These are phyloP conservation scores for Corvus hawaiiensis DNA, from an alignment of 2,113 vertebrate species.

Conservation along the genomic window DNA sequence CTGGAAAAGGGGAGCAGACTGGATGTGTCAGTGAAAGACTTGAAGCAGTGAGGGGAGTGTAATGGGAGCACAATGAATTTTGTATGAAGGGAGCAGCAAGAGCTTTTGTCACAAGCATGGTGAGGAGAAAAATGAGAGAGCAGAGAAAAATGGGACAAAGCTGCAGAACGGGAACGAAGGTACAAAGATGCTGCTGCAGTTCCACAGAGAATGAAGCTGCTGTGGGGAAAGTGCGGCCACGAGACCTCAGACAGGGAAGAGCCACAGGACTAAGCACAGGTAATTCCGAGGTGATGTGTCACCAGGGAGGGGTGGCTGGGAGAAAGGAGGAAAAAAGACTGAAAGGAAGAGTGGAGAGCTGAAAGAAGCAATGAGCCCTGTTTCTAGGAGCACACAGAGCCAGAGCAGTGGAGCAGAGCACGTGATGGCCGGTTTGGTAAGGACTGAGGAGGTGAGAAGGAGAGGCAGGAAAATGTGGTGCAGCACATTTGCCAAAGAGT, in stretches of 20 bases:
- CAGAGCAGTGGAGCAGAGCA: background rate
- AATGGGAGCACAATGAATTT: background rate
- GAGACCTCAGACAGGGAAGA: background rate
- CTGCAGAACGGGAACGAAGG: background rate
- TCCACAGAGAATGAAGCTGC: background rate
- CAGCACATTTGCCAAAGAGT: background rate
- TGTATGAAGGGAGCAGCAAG: background rate
- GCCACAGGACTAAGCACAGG: rapidly evolving
- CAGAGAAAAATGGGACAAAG: background rate
- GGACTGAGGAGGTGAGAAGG: background rate
- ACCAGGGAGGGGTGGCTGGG: background rate
- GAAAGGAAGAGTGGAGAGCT: background rate
- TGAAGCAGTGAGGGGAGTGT: background rate
- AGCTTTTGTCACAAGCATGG: background rate
- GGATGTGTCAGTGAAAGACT: background rate
- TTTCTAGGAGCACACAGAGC: background rate
- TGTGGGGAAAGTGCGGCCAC: background rate
- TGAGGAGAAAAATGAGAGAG: background rate
- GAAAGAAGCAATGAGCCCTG: background rate
- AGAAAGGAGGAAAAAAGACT: background rate
- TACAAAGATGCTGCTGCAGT: background rate
- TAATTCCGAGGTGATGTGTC: background rate
- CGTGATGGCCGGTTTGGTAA: background rate
- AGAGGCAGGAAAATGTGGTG: background rate
- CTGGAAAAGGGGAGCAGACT: background rate